phyloP scores from a whole-genome alignment of 1,140 invertebrate species.

The Anoplolepis gracilipes region DNA sequence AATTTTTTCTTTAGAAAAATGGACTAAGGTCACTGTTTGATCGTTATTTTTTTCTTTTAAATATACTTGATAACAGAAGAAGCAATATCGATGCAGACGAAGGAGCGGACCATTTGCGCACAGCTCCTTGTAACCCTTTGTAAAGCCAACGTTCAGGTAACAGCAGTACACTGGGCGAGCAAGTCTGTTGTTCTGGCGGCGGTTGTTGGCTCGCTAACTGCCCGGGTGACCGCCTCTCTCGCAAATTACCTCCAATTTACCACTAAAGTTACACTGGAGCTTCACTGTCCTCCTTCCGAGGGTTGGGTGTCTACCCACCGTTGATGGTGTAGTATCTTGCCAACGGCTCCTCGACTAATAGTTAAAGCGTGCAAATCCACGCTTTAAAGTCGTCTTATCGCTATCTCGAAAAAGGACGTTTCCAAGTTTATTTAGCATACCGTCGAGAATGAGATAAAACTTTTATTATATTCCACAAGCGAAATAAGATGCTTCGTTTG shows the following conservation, averaged over 20 bases:
- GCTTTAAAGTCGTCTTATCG: slow-evolving; percentile 23
- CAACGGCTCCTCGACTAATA: slow-evolving; percentile 33
- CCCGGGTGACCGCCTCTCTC: slow-evolving; percentile 74
- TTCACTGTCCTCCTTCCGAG: slow-evolving; percentile 65
- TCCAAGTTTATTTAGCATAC: not conserved
- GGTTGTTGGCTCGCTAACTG: slow-evolving; percentile 78
- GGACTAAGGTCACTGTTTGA: not conserved
- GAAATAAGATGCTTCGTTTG: not conserved
- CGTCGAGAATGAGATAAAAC: not conserved
- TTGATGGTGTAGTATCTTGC: slow-evolving; percentile 35
- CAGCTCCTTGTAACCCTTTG: slow-evolving; percentile 69
- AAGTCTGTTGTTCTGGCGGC: slow-evolving; percentile 76
- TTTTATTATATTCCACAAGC: slow-evolving; percentile 14
- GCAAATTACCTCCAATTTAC: slow-evolving; percentile 80
- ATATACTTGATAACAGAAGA: not conserved
- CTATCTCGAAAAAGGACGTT: slow-evolving; percentile 12
- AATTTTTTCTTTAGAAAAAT: not conserved
- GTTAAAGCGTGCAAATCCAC: slow-evolving; percentile 32
- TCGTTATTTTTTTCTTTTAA: not conserved
- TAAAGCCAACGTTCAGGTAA: slow-evolving; percentile 71
- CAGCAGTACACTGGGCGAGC: slow-evolving; percentile 66
- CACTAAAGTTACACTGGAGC: slow-evolving; percentile 74
- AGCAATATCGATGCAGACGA: slow-evolving; percentile 53
- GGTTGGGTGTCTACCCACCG: slow-evolving; percentile 49
- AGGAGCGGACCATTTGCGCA: slow-evolving; percentile 36